A percentile compares a stretch with the other conserved stretches of the same genome.
phyloP scores from a whole-genome alignment of 2,113 vertebrate genomes.

The Ariopsis seemanni region DNA sequence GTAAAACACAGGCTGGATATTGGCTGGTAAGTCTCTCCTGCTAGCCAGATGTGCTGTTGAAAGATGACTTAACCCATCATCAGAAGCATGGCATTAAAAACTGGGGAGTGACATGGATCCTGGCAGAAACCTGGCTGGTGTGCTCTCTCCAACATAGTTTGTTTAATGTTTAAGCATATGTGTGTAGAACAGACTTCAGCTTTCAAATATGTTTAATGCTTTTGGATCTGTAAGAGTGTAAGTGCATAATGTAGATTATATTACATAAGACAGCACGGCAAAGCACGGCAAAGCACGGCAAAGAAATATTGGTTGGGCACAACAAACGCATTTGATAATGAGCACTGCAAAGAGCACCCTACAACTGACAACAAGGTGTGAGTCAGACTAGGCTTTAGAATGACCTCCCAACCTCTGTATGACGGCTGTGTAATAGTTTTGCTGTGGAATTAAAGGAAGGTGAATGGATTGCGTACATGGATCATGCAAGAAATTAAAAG shows the following conservation, averaged over 20 bases:
- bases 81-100: slow-evolving; percentile 48
- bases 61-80: slow-evolving; percentile 54
- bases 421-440: not conserved
- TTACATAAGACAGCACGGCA: not conserved
- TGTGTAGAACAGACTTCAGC: slow-evolving; percentile 23
- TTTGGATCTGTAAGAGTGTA: not conserved
- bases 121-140: slow-evolving; percentile 50
- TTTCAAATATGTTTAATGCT: slow-evolving; percentile 2
- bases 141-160: slow-evolving; percentile 14
- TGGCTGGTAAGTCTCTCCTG: slow-evolving; percentile 50
- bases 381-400: not conserved
- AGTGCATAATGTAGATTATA: not conserved
- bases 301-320: not conserved
- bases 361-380: not conserved
- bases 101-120: slow-evolving; percentile 52
- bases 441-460: not conserved
- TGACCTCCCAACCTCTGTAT: not conserved
- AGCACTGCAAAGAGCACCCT: not conserved
- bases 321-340: not conserved
- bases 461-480: not conserved
- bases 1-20: slow-evolving; percentile 17
- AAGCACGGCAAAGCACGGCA: no score
- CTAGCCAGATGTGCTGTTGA: slow-evolving; percentile 69
- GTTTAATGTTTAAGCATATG: slow-evolving; percentile 41
- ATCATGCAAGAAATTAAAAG: not conserved